Evolutionary conservation across 2,888 invertebrate genomes (phyloP).

Genomic region (Aricia artaxerxes): DNA sequence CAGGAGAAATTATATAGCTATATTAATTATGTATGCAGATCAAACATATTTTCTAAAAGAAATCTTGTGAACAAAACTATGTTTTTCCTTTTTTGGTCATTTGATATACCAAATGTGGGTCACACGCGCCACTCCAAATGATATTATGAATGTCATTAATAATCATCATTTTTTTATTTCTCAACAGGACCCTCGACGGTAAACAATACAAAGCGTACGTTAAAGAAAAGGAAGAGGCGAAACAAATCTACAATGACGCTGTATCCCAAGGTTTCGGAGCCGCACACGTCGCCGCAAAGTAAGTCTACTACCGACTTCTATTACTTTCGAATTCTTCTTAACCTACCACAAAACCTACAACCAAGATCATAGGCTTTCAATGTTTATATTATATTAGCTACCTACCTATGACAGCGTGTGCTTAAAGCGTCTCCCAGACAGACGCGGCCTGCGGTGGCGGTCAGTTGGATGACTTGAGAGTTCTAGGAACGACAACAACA

Average conservation of each 20-base stretch:
- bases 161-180: neutral
- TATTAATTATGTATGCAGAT: neutral
- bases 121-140: neutral
- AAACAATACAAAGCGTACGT: slow-evolving; percentile 83
- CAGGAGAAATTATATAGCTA: neutral
- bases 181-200: slow-evolving; percentile 79
- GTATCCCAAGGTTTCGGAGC: slow-evolving; percentile 81
- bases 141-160: neutral
- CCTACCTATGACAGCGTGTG: too few species aligned
- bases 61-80: neutral
- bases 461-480: too few species aligned
- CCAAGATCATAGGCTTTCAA: too few species aligned
- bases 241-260: slow-evolving; percentile 78
- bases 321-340: neutral
- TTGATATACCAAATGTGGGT: neutral
- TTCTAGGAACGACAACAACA: too few species aligned
- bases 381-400: too few species aligned
- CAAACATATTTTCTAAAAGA: slow-evolving; percentile 11
- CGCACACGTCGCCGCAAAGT: slow-evolving; percentile 81
- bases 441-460: too few species aligned
- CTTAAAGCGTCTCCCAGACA: too few species aligned
- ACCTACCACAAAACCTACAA: neutral
- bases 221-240: slow-evolving; percentile 83
- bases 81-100: neutral
- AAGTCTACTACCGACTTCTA: slow-evolving; percentile 27